phyloP scores from a whole-genome alignment of 1,140 invertebrate species.

The Gonioctena quinquepunctata region DNA sequence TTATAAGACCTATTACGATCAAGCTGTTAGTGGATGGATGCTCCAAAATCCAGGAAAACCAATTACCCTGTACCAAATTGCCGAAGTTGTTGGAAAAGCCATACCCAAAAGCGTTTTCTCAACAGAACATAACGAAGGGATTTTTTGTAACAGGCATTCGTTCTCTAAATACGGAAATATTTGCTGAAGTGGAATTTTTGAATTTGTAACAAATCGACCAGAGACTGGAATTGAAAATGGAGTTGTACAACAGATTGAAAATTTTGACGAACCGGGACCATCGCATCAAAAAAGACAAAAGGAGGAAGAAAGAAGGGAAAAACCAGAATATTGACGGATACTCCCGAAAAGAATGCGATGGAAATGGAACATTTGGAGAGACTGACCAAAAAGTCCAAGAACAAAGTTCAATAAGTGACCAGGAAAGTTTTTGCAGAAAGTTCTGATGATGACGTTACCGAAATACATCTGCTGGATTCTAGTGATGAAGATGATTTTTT shows the following conservation, averaged over 20 bases:
- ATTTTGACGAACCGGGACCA: neutral
- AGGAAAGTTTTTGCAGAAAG: neutral
- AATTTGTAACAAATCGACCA: conserved; percentile 2
- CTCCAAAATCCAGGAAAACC: conserved; percentile 37
- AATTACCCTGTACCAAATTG: conserved; percentile 45
- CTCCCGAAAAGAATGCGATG: conserved; percentile 12
- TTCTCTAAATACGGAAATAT: conserved; percentile 11
- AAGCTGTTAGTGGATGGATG: conserved; percentile 38
- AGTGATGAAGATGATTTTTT: neutral
- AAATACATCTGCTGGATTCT: too few species aligned
- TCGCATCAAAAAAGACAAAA: neutral
- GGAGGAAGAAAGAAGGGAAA: conserved; percentile 14
- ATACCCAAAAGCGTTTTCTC: conserved; percentile 23
- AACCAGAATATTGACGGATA: conserved; percentile 12
- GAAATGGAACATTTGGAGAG: conserved; percentile 6
- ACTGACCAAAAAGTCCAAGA: neutral
- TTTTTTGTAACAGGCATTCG: conserved; percentile 13
- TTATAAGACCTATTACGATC: conserved; percentile 20
- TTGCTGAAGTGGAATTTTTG: conserved; percentile 15
- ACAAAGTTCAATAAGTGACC: neutral
- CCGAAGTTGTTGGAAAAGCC: conserved; percentile 31
- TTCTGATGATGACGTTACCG: too few species aligned
- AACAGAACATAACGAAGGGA: conserved; percentile 12
- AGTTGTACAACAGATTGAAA: neutral
- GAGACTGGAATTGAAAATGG: neutral